Conservation (phyloP, 1,140 invertebrate species). For the Zaprionus vittiger region DNA sequence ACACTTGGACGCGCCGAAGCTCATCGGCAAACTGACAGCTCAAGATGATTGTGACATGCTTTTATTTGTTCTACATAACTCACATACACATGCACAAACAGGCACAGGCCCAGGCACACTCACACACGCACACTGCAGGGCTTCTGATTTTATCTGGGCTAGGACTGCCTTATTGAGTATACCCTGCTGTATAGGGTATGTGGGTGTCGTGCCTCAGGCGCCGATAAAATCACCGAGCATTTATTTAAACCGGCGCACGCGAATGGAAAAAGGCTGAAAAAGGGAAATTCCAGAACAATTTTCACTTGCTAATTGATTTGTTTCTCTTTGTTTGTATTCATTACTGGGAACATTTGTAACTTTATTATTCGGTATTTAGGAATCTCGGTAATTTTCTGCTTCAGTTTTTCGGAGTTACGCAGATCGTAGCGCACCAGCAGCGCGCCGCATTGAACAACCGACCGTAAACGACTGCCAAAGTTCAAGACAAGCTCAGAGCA, state of each 20-base stretch:
- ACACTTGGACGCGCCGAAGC: conserved; percentile 55
- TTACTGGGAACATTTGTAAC: conserved; percentile 28
- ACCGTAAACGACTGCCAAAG: conserved; percentile 73
- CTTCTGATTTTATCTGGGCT: conserved; percentile 37
- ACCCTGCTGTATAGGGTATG: neutral
- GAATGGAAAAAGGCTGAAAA: conserved; percentile 26
- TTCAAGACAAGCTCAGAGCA: conserved; percentile 65
- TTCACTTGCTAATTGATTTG: conserved; percentile 60
- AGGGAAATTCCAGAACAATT: conserved; percentile 31
- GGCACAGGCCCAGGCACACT: neutral
- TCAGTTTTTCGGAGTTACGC: neutral
- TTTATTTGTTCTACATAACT: conserved; percentile 57
- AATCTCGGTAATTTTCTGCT: neutral
- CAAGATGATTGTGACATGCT: conserved; percentile 62
- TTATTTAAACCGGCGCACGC: conserved; percentile 64
- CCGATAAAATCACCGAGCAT: conserved; percentile 65
- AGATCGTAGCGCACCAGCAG: conserved; percentile 31
- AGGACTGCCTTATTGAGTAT: conserved; percentile 19
- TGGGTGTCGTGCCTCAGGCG: conserved; percentile 17
- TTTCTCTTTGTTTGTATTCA: conserved; percentile 31
- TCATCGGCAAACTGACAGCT: conserved; percentile 58
- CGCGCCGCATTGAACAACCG: conserved; percentile 68
- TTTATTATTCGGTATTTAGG: neutral
- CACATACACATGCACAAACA: conserved; percentile 19
- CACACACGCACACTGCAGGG: conserved; percentile 17